Evolutionary conservation across 1,140 invertebrate species (phyloP), one percentile per base, ranked within the genome.

Genomic region (Whitmania pigra): DNA sequence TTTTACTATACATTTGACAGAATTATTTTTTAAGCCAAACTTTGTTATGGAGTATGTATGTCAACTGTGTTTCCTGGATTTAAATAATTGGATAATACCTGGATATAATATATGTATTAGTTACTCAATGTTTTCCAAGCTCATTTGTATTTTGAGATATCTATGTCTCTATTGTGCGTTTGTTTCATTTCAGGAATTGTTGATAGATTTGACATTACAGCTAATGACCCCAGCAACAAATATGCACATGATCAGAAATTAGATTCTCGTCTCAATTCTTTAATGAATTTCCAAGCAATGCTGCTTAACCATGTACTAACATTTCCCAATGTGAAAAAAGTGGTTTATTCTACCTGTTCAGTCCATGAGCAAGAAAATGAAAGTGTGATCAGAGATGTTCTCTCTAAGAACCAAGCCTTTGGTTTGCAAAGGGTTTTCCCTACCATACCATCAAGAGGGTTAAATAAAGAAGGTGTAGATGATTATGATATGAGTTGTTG

Each of bases 261-360:
- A 13, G 43, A 49, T 4, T 49, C 43, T 17, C 73, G 82, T 53
- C 69, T 82, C 0, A 36, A 74, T 57, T 76, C 73, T 77, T 79
- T 97, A 13, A 86, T 88, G 43, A 87, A 87, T 20, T 87, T 97
- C 74, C 94, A 98, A 85, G 87, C 88, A 29, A 88, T 89, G 77
- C 86, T 97, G 67, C 82, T 98, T 13, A 87, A 88, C 74, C 89
- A 92, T 80, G 93, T 93, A 0, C 86, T 97, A 75, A 86, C 85
- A 22, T 95, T 95, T 81, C 90, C 91, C 2, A 87, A 87, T 72
- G 90, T 88, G 0, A 89, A 93, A 79, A 84, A 88, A 73, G 87
- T 97, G 63, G 88, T 95, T 9, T 98, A 98, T 80, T 97, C 93
- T 22, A 97, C 94, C 0, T 98, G 94, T 80, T 98, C 94, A 0